phyloP scores from a whole-genome alignment of 2,797 vertebrate species.

The Jordanella pulchra region DNA sequence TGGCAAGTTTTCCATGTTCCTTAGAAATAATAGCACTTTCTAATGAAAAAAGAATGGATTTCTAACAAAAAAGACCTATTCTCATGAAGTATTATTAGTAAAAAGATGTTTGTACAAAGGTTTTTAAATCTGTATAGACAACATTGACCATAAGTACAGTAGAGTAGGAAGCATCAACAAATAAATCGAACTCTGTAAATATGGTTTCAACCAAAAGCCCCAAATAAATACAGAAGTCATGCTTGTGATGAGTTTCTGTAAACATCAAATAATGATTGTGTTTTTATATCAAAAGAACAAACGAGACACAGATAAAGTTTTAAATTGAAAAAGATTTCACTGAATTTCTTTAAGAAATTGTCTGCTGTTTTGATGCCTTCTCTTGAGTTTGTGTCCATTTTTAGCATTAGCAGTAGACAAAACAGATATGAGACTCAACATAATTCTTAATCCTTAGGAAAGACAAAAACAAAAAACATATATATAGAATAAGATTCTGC shows the following conservation, averaged over 20 bases:
- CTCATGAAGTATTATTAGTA: background rate
- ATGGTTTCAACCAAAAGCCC: background rate
- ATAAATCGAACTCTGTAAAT: background rate
- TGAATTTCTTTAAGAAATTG: background rate
- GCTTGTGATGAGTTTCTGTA: background rate
- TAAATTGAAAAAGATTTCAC: background rate
- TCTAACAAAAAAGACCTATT: background rate
- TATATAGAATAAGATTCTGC: slow-evolving; percentile 5
- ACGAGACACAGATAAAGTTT: background rate
- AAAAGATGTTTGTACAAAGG: background rate
- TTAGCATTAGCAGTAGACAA: background rate
- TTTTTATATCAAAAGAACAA: background rate
- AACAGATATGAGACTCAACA: background rate
- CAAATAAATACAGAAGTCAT: background rate
- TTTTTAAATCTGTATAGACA: background rate
- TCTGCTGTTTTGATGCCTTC: background rate
- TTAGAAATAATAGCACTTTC: background rate
- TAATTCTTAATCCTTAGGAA: background rate
- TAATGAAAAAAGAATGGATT: background rate
- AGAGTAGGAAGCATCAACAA: background rate
- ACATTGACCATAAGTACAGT: background rate
- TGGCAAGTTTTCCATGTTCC: background rate
- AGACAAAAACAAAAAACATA: slow-evolving; percentile 16
- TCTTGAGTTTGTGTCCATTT: background rate
- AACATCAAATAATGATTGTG: background rate